Percentiles rank a stretch among this genome's conserved stretches.
Evolutionary conservation across 2,888 invertebrate genomes (phyloP).

Genomic region (Apocheima hispidaria): DNA sequence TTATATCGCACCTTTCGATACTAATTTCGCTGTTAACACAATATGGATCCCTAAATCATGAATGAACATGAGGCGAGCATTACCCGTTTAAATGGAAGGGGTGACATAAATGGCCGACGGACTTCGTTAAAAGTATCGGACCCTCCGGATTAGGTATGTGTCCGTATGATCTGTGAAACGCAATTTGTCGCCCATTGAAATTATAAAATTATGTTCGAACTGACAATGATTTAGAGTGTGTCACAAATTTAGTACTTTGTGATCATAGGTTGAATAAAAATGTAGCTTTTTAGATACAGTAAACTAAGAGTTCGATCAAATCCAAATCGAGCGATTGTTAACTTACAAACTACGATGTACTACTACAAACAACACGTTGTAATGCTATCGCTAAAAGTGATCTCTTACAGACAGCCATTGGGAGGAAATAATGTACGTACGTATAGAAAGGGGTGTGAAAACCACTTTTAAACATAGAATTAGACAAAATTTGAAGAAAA

Average conservation of each 20-base stretch:
- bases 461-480: too few relatives aligned
- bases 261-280: too few relatives aligned
- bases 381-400: too few relatives aligned
- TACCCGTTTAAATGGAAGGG: slow-evolving; percentile 63
- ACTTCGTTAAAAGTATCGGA: slow-evolving; percentile 65
- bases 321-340: too few relatives aligned
- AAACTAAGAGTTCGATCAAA: too few relatives aligned
- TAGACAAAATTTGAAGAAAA: too few relatives aligned
- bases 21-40: slow-evolving; percentile 80
- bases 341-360: too few relatives aligned
- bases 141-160: slow-evolving; percentile 48
- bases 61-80: slow-evolving; percentile 75
- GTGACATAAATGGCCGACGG: slow-evolving; percentile 66
- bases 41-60: slow-evolving; percentile 74
- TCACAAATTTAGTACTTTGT: neutral
- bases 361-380: too few relatives aligned
- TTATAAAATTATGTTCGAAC: slow-evolving; percentile 25
- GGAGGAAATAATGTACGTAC: too few relatives aligned
- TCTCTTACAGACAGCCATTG: too few relatives aligned
- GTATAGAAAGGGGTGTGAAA: too few relatives aligned
- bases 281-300: too few relatives aligned
- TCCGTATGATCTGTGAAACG: slow-evolving; percentile 23
- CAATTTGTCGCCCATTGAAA: slow-evolving; percentile 38
- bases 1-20: slow-evolving; percentile 80
- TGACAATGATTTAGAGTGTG: neutral